Evolutionary conservation across 30 jellyfish, hydroid and myxozoan genomes (phyloP).

Genomic region (Nemopilema nomurai): DNA sequence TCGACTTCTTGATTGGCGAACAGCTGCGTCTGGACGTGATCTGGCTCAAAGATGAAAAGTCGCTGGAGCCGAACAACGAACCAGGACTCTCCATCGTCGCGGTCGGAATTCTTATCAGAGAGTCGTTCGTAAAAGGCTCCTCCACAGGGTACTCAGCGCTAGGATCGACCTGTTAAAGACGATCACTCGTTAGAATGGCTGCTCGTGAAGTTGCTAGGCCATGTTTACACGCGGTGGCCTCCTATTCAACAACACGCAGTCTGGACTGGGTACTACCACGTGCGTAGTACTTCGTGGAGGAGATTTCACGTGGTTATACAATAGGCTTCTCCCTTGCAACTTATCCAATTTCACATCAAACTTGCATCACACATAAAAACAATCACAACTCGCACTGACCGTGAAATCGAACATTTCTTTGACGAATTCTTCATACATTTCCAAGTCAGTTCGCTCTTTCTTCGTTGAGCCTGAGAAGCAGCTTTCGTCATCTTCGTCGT

Average conservation of each 20-base stretch:
- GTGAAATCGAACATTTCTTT: conserved; percentile 39
- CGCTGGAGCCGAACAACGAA: conserved; percentile 1
- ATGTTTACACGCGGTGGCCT: no score
- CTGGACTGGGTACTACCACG: no score
- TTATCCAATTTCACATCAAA: no score
- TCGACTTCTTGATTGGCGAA: conserved; percentile 26
- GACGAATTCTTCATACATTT: conserved; percentile 24
- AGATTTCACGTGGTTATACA: no score
- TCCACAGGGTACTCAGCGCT: conserved; percentile 4
- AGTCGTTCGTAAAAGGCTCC: background rate
- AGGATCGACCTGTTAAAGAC: conserved; percentile 5
- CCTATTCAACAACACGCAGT: no score
- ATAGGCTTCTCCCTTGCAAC: no score
- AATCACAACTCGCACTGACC: conserved; percentile 21
- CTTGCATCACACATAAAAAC: background rate
- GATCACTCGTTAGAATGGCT: background rate
- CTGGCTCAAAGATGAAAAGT: background rate
- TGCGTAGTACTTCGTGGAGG: no score
- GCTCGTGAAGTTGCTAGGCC: background rate
- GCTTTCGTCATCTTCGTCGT: conserved; percentile 4
- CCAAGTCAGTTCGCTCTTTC: conserved; percentile 4
- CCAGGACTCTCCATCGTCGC: conserved; percentile 41
- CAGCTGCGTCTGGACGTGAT: background rate
- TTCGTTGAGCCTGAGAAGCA: background rate
- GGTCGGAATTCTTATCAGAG: conserved; percentile 51